phyloP scores from a whole-genome alignment of 2,888 invertebrate genomes.

The Tridacna gigas region DNA sequence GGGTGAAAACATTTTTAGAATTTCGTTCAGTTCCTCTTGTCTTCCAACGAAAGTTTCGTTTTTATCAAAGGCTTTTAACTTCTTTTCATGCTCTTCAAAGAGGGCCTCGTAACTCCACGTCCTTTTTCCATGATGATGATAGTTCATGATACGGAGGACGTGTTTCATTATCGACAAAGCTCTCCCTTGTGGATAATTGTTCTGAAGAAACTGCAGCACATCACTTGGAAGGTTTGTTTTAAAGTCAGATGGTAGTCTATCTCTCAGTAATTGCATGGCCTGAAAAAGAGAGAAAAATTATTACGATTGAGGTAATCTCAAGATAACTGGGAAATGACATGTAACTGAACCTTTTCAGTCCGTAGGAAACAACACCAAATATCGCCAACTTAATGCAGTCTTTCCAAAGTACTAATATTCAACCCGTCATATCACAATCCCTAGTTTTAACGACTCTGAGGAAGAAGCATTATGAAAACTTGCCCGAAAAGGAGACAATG shows the following conservation, averaged over 20 bases:
- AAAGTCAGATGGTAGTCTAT: background rate
- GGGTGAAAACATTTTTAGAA: background rate
- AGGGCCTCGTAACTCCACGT: background rate
- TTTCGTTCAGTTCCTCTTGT: background rate
- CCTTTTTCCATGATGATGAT: conserved; percentile 1
- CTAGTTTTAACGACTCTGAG: no score
- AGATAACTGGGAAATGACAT: no score
- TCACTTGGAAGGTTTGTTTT: conserved; percentile 4
- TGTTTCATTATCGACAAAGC: background rate
- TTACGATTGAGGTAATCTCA: no score
- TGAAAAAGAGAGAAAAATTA: background rate
- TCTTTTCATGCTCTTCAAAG: background rate
- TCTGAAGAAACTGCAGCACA: background rate
- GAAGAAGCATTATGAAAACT: no score
- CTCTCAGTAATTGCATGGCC: conserved; percentile 1
- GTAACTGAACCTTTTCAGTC: no score
- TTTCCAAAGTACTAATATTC: no score
- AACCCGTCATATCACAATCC: no score
- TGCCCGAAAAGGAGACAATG: no score
- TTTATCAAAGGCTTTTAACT: background rate
- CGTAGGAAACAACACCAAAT: no score
- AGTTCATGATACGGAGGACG: conserved; percentile 10
- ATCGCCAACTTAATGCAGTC: no score
- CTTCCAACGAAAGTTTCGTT: conserved; percentile 9
- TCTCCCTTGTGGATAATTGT: background rate